These are phyloP conservation scores for Pemphredon lugubris DNA, from an alignment of 2,888 invertebrate species.

Conservation along the genomic window DNA sequence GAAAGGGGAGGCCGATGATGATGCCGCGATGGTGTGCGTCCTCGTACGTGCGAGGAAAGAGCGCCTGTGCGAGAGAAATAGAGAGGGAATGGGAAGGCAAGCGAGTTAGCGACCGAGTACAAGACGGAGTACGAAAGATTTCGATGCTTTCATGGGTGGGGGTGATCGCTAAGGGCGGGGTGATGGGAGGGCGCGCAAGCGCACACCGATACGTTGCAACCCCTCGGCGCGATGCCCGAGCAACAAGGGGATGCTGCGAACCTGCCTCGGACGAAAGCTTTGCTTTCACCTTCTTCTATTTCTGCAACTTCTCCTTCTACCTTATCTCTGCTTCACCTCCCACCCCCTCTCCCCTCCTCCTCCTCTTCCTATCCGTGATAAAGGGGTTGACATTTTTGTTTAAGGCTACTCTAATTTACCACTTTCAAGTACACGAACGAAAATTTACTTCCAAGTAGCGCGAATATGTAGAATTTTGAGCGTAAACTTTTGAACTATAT, in stretches of 20 bases:
- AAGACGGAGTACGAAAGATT: slow-evolving; percentile 56
- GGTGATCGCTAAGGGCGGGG: slow-evolving; percentile 27
- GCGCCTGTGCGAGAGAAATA: slow-evolving; percentile 12
- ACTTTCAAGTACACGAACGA: too few relatives aligned
- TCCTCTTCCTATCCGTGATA: too few relatives aligned
- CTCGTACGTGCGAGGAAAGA: slow-evolving; percentile 2
- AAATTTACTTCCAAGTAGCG: too few relatives aligned
- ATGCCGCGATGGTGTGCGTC: not conserved
- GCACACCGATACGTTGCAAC: slow-evolving; percentile 45
- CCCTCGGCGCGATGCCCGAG: slow-evolving; percentile 53
- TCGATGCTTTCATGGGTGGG: slow-evolving; percentile 41
- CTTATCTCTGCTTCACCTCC: slow-evolving; percentile 17
- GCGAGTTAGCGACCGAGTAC: slow-evolving; percentile 50
- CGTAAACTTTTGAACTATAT: too few relatives aligned
- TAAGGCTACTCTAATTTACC: too few relatives aligned
- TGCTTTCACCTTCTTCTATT: slow-evolving; percentile 44
- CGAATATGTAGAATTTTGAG: too few relatives aligned
- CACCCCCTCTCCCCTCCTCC: too few relatives aligned
- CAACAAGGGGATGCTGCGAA: slow-evolving; percentile 69
- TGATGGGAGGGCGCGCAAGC: slow-evolving; percentile 59
- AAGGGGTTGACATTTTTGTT: too few relatives aligned
- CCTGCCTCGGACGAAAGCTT: slow-evolving; percentile 63
- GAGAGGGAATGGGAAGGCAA: slow-evolving; percentile 24
- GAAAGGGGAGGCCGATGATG: slow-evolving; percentile 29
- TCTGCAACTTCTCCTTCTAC: slow-evolving; percentile 17